Evolutionary conservation across 2,113 vertebrate genomes (phyloP).

Genomic region (Pelusios castaneus): DNA sequence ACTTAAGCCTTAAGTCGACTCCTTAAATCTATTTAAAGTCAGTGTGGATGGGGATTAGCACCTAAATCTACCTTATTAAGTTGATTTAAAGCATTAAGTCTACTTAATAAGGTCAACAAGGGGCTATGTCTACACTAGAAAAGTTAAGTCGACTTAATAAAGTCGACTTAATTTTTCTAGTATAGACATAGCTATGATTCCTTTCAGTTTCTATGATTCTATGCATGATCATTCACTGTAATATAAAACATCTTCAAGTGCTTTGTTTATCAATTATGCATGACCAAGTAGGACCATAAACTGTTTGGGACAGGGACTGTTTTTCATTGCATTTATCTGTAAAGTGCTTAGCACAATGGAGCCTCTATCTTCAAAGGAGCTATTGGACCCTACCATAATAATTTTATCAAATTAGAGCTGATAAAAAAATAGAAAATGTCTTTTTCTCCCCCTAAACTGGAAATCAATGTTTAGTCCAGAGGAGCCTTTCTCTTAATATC

Average conservation of each 20-base stretch:
- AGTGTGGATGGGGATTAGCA: too few species aligned
- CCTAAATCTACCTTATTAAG: too few species aligned
- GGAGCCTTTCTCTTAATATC: background rate
- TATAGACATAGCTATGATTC: too few species aligned
- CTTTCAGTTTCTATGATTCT: too few species aligned
- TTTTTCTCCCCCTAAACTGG: background rate
- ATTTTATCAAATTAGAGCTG: background rate
- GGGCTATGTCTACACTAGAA: too few species aligned
- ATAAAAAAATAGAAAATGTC: background rate
- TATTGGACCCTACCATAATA: background rate
- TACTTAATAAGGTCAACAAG: too few species aligned
- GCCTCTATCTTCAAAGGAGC: background rate
- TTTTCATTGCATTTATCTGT: background rate
- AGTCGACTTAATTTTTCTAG: too few species aligned
- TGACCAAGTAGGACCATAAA: background rate
- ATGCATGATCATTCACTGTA: background rate
- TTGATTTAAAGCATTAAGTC: too few species aligned
- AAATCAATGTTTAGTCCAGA: background rate
- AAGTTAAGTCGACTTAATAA: too few species aligned
- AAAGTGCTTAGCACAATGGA: too few species aligned
- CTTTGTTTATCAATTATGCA: background rate
- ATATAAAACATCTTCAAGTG: background rate
- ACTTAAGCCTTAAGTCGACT: too few species aligned
- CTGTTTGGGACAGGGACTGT: background rate
- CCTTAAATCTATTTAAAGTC: too few species aligned